These are phyloP conservation scores for Aplodontia rufa DNA, from an alignment of 2,113 vertebrate genomes.

Conservation along the genomic window DNA sequence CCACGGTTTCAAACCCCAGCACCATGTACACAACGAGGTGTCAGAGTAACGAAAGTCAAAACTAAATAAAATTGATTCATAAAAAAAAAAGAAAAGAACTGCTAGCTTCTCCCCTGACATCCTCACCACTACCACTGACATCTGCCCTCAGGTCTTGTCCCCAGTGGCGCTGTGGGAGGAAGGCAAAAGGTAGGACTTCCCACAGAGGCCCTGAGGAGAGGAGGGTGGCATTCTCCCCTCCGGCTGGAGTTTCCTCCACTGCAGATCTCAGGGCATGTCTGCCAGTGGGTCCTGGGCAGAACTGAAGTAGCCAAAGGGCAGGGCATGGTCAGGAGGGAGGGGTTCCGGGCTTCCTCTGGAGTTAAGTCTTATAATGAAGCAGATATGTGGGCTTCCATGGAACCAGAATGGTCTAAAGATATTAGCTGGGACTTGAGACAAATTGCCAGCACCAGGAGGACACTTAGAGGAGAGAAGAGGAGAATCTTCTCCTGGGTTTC, in stretches of 20 bases:
- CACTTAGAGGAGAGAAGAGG: background rate
- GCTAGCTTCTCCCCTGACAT: background rate
- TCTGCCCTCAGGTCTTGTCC: background rate
- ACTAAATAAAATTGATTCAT: too few relatives aligned
- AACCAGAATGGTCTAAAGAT: background rate
- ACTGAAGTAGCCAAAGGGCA: background rate
- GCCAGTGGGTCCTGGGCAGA: background rate
- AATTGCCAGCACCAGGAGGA: background rate
- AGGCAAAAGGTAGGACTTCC: background rate
- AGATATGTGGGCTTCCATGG: background rate
- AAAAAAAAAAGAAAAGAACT: too few relatives aligned
- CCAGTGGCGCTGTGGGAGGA: background rate
- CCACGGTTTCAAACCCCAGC: too few relatives aligned
- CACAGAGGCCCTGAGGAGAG: background rate
- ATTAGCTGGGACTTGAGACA: background rate
- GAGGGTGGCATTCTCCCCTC: background rate
- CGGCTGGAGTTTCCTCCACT: background rate
- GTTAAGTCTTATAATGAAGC: background rate
- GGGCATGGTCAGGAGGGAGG: background rate
- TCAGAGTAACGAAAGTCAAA: too few relatives aligned
- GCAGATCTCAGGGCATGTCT: background rate
- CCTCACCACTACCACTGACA: background rate
- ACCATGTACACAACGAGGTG: too few relatives aligned
- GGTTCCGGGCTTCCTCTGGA: background rate
- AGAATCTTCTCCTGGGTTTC: background rate